Evolutionary conservation across 2,113 vertebrate species (phyloP), one percentile per base, ranked within the genome.

Genomic region (Sinocyclocheilus maitianheensis): DNA sequence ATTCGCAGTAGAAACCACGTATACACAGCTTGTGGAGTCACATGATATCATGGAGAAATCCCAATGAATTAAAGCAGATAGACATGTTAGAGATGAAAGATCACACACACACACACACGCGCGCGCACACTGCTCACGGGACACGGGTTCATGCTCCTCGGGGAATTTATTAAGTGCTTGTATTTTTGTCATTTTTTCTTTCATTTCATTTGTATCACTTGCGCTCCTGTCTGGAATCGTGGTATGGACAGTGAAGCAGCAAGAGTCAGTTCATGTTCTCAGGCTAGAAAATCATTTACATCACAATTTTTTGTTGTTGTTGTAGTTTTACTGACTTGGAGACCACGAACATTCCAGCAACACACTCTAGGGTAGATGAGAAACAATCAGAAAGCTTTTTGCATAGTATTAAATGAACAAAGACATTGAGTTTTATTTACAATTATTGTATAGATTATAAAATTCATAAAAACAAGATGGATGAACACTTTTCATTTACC

Each of bases 371-470:
- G 92, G 93, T 95, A 93, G 95, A 80, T 90, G 95, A 95, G 94
- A 96, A 96, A 97, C 96, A 95, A 96, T 95, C 93, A 94, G 95
- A 97, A 97, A 98, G 96, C 97, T 95, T 96, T 97, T 99, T 98
- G 98, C 98, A 99, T 99, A 99, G 98, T 99, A 98, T 95, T 99
- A 99, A 97, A 99, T 99, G 97, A 98, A 98, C 97, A 98, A 96
- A 97, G 95, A 98, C 95, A 97, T 96, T 96, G 95, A 98, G 95
- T 96, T 97, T 99, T 99, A 99, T 99, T 98, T 99, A 99, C 98
- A 99, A 95, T 99, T 98, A 98, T 98, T 97, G 95, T 98, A 97
- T 97, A 98, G 97, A 97, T 96, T 97, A 97, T 96, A 88, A 94
- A 97, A 97, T 96, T 96, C 96, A 96, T 97, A 98, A 99, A 98